phyloP scores from a whole-genome alignment of 1,140 invertebrate species.

The Magallana angulata region DNA sequence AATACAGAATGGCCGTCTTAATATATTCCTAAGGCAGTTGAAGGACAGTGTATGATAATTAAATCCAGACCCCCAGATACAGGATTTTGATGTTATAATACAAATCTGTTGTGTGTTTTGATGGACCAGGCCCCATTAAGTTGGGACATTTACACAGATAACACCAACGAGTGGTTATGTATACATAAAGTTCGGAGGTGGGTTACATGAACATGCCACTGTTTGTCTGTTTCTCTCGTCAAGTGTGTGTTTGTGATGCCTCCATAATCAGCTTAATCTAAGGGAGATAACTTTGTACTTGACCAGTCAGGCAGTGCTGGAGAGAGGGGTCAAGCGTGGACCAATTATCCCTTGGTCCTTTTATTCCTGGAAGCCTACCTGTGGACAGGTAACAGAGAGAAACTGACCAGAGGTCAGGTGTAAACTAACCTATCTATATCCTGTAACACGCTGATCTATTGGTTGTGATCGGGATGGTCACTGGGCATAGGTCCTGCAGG shows the following conservation, averaged over 20 bases:
- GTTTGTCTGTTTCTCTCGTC: background rate
- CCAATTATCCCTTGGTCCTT: background rate
- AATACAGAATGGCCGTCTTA: background rate
- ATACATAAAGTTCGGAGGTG: background rate
- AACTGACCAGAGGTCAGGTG: conserved; percentile 1
- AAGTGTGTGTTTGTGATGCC: background rate
- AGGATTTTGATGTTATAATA: background rate
- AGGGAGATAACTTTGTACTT: conserved; percentile 27
- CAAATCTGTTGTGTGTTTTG: background rate
- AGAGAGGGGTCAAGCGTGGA: background rate
- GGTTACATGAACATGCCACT: background rate
- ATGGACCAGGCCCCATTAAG: background rate
- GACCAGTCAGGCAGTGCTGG: background rate
- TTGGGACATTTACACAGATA: conserved; percentile 1
- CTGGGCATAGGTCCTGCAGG: background rate
- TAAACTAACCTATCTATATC: background rate
- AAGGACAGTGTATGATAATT: background rate
- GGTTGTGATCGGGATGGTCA: background rate
- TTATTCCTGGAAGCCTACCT: background rate
- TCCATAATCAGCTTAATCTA: background rate
- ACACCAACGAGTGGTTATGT: background rate
- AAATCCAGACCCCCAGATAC: background rate
- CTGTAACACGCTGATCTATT: background rate
- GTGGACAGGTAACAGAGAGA: background rate
- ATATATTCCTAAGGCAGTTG: background rate